Base-by-base conservation (phyloP, 2,797 vertebrate species). In the Pogoniulus pusillus region DNA sequence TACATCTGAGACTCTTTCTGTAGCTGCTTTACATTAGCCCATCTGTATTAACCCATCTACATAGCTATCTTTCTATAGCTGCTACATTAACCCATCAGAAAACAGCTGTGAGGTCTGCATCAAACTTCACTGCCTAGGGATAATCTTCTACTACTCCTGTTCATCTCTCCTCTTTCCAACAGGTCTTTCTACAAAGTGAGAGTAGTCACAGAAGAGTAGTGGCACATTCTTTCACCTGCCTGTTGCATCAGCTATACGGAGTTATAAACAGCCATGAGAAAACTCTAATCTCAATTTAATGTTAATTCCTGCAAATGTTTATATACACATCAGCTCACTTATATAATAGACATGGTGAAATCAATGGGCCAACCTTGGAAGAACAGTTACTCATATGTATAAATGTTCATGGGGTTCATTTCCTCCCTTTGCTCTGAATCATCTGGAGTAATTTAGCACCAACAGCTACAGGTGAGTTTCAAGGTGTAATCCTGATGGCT, bases 361-460 rank as follows among this genome's bases (percentile, higher is more conserved):
- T 76, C 85, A 82, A 15, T 86, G 49, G n/a, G 70, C 71, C 79
- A 85, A 8, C 53, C 73, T 43, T 80, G 65, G 23, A 57, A 91
- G 79, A 77, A 62, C 59, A 89, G 79, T 93, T 94, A 89, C 87
- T 93, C 79, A 91, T 81, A 32, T 37, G 39, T 66, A 34, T 23
- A 81, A 88, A 32, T 89, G 57, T 81, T 84, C 78, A 9, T 32
- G 78, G 59, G 35, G 78, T 87, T 69, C 30, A 77, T 75, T 93
- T 94, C 90, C 86, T 90, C 41, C 62, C 87, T 83, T 79, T 81
- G 19, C 41, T 82, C 63, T 93, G 90, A 94, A 87, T 95, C 92
- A 93, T 58, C 87, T 60, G 51, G 59, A 85, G 34, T 65, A 49
- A 81, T 63, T 71, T 75, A 85, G 45, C 69, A 63, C 13, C 29